Conservation (phyloP, 2,888 invertebrate species). For the Furcula furcula region DNA sequence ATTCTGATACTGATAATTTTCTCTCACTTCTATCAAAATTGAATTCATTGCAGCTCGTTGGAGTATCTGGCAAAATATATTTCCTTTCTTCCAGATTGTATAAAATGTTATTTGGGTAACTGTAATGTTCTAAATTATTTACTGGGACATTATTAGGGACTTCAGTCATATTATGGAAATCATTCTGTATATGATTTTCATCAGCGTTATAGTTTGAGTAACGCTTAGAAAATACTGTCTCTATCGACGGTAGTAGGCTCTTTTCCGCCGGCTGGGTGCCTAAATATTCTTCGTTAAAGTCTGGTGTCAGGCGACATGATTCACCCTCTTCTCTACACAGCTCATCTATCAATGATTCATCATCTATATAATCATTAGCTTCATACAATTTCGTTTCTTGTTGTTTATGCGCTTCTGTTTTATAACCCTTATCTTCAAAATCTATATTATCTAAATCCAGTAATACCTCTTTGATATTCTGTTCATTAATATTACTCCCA, state of each 20-base stretch:
- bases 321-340: slow-evolving; percentile 72
- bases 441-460: slow-evolving; percentile 70
- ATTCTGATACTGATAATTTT: slow-evolving; percentile 67
- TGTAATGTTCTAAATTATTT: slow-evolving; percentile 68
- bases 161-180: slow-evolving; percentile 27
- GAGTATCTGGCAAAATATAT: slow-evolving; percentile 67
- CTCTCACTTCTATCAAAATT: slow-evolving; percentile 60
- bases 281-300: slow-evolving; percentile 64
- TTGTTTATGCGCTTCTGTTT: slow-evolving; percentile 41
- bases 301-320: slow-evolving; percentile 57
- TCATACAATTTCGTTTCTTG: slow-evolving; percentile 42
- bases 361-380: slow-evolving; percentile 67
- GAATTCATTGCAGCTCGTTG: slow-evolving; percentile 70
- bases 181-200: slow-evolving; percentile 39
- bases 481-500: slow-evolving; percentile 63
- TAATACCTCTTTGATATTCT: slow-evolving; percentile 72
- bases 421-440: slow-evolving; percentile 59
- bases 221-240: slow-evolving; percentile 70
- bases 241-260: slow-evolving; percentile 69
- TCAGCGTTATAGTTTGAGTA: slow-evolving; percentile 54
- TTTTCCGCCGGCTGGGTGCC: slow-evolving; percentile 47
- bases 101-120: slow-evolving; percentile 72
- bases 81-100: slow-evolving; percentile 65
- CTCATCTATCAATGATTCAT: slow-evolving; percentile 72
- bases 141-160: slow-evolving; percentile 33